Percentiles rank a stretch among this genome's conserved stretches.
Conservation (phyloP, 2,797 vertebrate species). For the Takifugu ocellatus region DNA sequence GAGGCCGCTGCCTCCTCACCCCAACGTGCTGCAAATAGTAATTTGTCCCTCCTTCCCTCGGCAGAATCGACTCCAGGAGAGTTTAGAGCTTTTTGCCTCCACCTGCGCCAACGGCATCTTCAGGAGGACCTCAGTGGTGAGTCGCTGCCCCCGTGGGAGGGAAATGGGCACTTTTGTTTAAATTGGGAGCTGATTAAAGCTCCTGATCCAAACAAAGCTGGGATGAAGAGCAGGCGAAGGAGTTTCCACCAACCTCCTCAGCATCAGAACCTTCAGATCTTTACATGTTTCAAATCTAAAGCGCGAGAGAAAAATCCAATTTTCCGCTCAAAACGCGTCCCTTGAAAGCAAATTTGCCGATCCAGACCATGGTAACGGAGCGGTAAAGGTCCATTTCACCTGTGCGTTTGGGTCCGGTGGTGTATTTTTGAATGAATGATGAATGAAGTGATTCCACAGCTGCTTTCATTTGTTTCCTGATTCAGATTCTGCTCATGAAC, state of each 20-base stretch:
- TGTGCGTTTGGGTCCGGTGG: no score
- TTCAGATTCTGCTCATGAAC: slow-evolving; percentile 76
- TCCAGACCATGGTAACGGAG: not conserved
- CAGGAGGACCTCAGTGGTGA: slow-evolving; percentile 60
- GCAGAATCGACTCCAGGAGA: slow-evolving; percentile 68
- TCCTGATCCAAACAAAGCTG: no score
- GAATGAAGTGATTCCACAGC: not conserved
- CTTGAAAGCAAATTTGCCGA: not conserved
- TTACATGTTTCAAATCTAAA: no score
- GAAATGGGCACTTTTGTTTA: no score
- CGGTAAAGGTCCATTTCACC: no score
- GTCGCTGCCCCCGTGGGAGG: not conserved
- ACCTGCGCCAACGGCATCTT: slow-evolving; percentile 62
- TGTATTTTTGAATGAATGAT: not conserved
- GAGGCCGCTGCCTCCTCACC: not conserved
- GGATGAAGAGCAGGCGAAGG: no score
- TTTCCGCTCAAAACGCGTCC: not conserved
- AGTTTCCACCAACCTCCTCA: no score
- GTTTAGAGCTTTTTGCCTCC: slow-evolving; percentile 65
- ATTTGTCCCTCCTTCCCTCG: not conserved
- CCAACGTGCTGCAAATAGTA: no score
- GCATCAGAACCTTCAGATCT: no score
- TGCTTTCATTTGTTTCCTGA: not conserved
- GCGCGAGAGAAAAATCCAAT: no score
- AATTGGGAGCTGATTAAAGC: no score